Evolutionary conservation across 2,113 vertebrate genomes (phyloP).

Genomic region (Ophiodon elongatus): DNA sequence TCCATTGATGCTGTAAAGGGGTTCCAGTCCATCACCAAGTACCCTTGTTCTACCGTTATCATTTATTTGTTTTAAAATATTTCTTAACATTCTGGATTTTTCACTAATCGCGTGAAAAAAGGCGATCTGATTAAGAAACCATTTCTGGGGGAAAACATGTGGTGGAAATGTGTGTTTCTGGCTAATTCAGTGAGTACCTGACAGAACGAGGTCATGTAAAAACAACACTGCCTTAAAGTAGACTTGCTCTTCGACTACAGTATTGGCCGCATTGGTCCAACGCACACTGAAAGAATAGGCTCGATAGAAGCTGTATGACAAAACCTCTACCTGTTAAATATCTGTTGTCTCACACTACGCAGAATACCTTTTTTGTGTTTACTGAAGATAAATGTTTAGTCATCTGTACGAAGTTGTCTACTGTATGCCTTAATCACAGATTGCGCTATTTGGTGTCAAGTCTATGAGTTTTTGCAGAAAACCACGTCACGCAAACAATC

Average conservation of each 20-base stretch:
- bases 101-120: neutral
- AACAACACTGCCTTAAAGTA: constrained; percentile 5
- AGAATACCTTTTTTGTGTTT: neutral
- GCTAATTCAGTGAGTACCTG: neutral
- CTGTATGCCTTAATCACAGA: neutral
- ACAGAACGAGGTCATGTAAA: neutral
- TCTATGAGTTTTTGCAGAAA: neutral
- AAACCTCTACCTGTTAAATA: neutral
- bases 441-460: neutral
- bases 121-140: neutral
- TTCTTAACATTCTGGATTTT: neutral
- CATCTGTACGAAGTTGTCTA: neutral
- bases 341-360: neutral
- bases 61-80: neutral
- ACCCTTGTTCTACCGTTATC: neutral
- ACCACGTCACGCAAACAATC: neutral
- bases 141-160: neutral
- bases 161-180: neutral
- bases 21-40: neutral
- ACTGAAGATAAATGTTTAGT: neutral
- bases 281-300: neutral
- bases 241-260: neutral
- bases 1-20: neutral
- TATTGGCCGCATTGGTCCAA: neutral
- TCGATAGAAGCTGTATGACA: neutral